These are phyloP conservation scores for Lagria hirta DNA, from an alignment of 2,888 invertebrate genomes.

Conservation along the genomic window DNA sequence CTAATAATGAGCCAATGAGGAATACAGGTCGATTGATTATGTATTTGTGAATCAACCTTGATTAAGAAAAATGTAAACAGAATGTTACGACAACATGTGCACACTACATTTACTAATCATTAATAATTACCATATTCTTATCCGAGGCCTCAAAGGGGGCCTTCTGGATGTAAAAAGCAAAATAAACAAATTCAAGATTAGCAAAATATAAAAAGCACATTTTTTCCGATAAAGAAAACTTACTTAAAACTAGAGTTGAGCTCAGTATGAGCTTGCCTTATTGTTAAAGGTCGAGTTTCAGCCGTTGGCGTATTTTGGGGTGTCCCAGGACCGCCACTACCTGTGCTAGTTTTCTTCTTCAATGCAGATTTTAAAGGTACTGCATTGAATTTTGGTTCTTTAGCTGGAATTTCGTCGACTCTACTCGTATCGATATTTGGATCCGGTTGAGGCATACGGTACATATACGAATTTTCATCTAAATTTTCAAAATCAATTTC, in stretches of 20 bases:
- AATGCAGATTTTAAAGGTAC: constrained; percentile 90
- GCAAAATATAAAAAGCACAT: not conserved
- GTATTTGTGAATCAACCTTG: no score
- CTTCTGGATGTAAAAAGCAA: constrained; percentile 68
- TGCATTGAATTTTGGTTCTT: constrained; percentile 84
- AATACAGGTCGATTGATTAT: constrained; percentile 25
- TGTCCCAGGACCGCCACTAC: constrained; percentile 64
- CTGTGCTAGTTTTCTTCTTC: constrained; percentile 69
- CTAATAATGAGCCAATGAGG: constrained; percentile 8
- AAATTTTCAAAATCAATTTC: constrained; percentile 65
- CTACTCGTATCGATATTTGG: constrained; percentile 77
- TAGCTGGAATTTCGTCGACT: constrained; percentile 89
- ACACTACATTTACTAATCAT: constrained; percentile 57
- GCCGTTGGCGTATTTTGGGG: constrained; percentile 71
- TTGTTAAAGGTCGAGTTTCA: constrained; percentile 66
- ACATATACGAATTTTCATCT: constrained; percentile 63
- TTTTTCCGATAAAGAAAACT: constrained; percentile 47
- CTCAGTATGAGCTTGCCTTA: constrained; percentile 64
- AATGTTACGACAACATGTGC: constrained; percentile 22
- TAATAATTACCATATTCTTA: constrained; percentile 81
- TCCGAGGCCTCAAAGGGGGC: constrained; percentile 87
- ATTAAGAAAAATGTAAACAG: constrained; percentile 40
- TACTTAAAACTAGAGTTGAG: constrained; percentile 80
- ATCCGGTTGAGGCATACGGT: constrained; percentile 62
- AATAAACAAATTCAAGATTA: constrained; percentile 37